These are phyloP conservation scores for Garra rufa DNA, from an alignment of 2,113 vertebrate species.

Conservation along the genomic window DNA sequence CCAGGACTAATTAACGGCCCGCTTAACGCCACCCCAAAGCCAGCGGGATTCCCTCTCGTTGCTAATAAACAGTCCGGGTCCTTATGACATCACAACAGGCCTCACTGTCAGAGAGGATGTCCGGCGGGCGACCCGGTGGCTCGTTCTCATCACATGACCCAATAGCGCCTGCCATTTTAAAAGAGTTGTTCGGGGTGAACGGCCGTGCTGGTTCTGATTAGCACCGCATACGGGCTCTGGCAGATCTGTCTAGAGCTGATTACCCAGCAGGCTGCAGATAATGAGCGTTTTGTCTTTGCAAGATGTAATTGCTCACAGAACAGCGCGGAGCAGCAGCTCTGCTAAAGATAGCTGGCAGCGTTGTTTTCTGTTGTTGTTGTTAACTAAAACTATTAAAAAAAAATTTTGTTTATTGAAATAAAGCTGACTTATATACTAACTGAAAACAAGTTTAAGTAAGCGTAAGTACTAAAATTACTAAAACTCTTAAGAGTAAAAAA, in stretches of 20 bases:
- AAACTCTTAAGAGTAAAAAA: neutral
- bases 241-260: constrained; percentile 67
- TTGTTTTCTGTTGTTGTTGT: neutral
- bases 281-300: constrained; percentile 45
- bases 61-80: constrained; percentile 59
- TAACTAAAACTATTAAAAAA: neutral
- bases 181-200: constrained; percentile 61
- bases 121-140: constrained; percentile 61
- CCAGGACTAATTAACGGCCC: constrained; percentile 63
- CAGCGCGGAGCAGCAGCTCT: constrained; percentile 11
- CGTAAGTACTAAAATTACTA: neutral
- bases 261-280: constrained; percentile 59
- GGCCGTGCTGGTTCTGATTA: constrained; percentile 75
- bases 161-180: constrained; percentile 63
- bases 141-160: constrained; percentile 62
- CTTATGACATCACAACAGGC: constrained; percentile 64
- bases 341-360: constrained; percentile 15
- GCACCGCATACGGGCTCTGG: constrained; percentile 53
- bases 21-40: constrained; percentile 67
- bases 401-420: neutral
- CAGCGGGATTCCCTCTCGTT: constrained; percentile 65
- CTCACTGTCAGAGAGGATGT: constrained; percentile 67
- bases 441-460: too few relatives aligned
- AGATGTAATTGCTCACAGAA: constrained; percentile 63
- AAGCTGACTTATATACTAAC: neutral